A percentile compares a stretch with the other conserved stretches of the same genome.
phyloP scores from a whole-genome alignment of 2,113 vertebrate species.

The Pavo muticus region DNA sequence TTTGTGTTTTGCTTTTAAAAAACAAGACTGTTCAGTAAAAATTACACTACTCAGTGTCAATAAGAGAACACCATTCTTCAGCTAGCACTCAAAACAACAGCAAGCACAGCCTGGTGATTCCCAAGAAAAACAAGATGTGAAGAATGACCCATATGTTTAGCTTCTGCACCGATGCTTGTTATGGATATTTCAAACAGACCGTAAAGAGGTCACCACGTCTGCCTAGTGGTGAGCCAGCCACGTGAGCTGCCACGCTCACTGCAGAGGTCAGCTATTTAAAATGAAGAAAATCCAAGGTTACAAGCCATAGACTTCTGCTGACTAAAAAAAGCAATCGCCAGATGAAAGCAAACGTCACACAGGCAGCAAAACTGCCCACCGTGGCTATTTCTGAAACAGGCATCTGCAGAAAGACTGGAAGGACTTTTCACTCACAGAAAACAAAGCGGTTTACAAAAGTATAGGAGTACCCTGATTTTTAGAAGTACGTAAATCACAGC shows the following conservation, averaged over 20 bases:
- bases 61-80: background rate
- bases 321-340: background rate
- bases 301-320: background rate
- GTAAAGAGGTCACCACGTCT: background rate
- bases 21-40: background rate
- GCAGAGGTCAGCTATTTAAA: background rate
- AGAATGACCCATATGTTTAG: background rate
- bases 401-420: background rate
- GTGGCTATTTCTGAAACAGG: background rate
- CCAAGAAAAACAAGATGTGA: background rate
- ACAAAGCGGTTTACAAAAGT: background rate
- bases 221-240: background rate
- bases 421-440: background rate
- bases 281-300: background rate
- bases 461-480: background rate
- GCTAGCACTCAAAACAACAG: background rate
- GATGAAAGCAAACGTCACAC: background rate
- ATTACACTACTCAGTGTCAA: background rate
- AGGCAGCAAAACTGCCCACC: background rate
- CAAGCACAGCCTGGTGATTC: background rate
- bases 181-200: background rate
- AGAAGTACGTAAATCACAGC: background rate
- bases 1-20: constrained; percentile 2
- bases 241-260: background rate
- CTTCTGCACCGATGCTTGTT: background rate